Base-by-base conservation (phyloP, 2,797 vertebrate genomes). In the Stomatorhinus walkeri region DNA sequence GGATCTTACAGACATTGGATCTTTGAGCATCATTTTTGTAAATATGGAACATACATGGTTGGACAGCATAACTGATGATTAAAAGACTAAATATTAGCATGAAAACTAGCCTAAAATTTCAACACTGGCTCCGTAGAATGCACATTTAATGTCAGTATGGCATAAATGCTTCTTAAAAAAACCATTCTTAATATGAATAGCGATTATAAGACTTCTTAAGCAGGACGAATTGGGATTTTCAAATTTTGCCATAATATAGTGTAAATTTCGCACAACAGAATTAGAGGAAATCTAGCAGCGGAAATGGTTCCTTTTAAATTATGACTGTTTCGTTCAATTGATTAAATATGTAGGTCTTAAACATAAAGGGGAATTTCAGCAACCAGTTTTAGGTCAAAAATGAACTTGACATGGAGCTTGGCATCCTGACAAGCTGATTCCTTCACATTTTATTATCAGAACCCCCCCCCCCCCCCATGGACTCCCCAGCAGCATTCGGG, bases 401-500 rank as follows among this genome's bases (percentile, higher is more conserved):
- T 79, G 2, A 36, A 76, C 32, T 76, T 12, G n/a, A 49, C 43
- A 51, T 28, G 48, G 83, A 28, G n/a, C 28, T 24, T n/a, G 16
- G 16, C 19, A 46, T 24, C n/a, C 22, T 3, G 2, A 22, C 40
- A 84, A 40, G 61, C 22, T 36, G 64, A 72, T 36, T 36, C 28
- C 64, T 79, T 79, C 72, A 8, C 36, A n/a, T 40, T 79, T 43
- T n/a, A 7, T n/a, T 19, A 40, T 19, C 72, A 36, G 72, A 9
- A 19, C 16, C 32, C 28, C 1, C 4, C 10, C 24, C 28, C n/a
- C n/a, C n/a, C n/a, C n/a, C n/a, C 72, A 79, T 79, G 72, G 72
- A 79, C 36, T 46, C 72, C 40, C 72, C 32, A n/a, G 19, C 95
- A 85, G 95, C 96, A 92, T 96, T 95, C 89, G 92, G 97, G 94